These are phyloP conservation scores for Bostrychus sinensis DNA, from an alignment of 2,113 vertebrate genomes.

Conservation along the genomic window DNA sequence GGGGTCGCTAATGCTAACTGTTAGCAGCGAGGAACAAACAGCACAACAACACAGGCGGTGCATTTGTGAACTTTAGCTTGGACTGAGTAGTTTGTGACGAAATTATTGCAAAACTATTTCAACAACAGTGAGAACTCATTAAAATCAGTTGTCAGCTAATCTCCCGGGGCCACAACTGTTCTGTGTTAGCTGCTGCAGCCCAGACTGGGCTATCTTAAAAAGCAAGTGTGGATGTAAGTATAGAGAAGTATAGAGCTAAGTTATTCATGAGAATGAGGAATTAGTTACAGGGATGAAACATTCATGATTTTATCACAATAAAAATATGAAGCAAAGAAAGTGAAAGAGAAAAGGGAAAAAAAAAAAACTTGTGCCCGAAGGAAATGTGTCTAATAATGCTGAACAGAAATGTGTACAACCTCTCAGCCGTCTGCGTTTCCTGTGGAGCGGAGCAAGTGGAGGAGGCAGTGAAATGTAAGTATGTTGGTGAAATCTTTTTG, in stretches of 20 bases:
- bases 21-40: neutral
- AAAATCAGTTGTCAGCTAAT: conserved; percentile 26
- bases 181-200: conserved; percentile 3
- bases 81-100: conserved; percentile 18
- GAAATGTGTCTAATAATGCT: too few relatives aligned
- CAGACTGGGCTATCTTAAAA: neutral
- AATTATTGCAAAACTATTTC: conserved; percentile 39
- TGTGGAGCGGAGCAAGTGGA: too few relatives aligned
- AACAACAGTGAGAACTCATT: conserved; percentile 19
- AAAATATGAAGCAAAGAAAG: conserved; percentile 28
- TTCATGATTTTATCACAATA: conserved; percentile 34
- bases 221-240: conserved; percentile 20
- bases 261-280: conserved; percentile 53
- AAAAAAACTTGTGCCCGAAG: too few relatives aligned
- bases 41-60: conserved; percentile 8
- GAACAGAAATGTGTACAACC: conserved; percentile 20
- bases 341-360: conserved; percentile 10
- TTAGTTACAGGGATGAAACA: conserved; percentile 46
- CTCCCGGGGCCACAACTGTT: conserved; percentile 20
- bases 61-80: conserved; percentile 8
- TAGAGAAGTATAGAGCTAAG: conserved; percentile 11
- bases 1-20: conserved; percentile 5
- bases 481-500: too few relatives aligned
- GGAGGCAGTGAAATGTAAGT: too few relatives aligned
- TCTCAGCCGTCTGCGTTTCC: neutral